phyloP scores from a whole-genome alignment of 1,140 invertebrate species.

The Liolophura sinensis region DNA sequence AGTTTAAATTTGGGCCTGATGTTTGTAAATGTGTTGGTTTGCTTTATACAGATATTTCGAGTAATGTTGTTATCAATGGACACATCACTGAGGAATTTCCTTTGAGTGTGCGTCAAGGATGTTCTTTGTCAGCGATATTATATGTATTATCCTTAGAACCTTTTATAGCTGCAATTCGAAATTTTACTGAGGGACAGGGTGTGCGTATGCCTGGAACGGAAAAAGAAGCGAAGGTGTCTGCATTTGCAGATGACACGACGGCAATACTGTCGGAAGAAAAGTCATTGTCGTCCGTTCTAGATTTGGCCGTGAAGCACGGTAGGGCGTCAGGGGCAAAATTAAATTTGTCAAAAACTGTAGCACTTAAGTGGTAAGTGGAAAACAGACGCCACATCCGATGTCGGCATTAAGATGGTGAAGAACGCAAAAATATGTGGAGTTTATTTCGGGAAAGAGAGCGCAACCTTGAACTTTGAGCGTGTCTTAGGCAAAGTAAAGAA shows the following conservation, averaged over 20 bases:
- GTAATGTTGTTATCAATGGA: constrained; percentile 3
- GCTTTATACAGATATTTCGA: background rate
- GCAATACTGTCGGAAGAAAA: background rate
- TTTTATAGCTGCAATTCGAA: background rate
- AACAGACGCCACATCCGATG: background rate
- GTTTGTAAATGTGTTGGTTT: constrained; percentile 5
- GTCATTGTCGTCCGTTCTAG: constrained; percentile 1
- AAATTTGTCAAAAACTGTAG: background rate
- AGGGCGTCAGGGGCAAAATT: constrained; percentile 9
- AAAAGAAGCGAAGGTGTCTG: background rate
- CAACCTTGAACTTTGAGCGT: background rate
- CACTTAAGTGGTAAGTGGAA: background rate
- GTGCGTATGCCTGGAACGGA: background rate
- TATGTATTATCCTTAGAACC: constrained; percentile 54
- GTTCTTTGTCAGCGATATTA: constrained; percentile 36
- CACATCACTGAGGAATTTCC: constrained; percentile 21
- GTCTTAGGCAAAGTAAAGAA: background rate
- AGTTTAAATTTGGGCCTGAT: background rate
- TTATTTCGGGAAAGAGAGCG: background rate
- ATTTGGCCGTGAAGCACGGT: background rate
- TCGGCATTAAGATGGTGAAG: background rate
- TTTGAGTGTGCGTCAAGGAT: constrained; percentile 48
- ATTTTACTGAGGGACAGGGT: background rate
- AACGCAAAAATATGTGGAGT: background rate
- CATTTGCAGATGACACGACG: constrained; percentile 7